Evolutionary conservation across 2,888 invertebrate genomes (phyloP).

Genomic region (Cephus pygmeus): DNA sequence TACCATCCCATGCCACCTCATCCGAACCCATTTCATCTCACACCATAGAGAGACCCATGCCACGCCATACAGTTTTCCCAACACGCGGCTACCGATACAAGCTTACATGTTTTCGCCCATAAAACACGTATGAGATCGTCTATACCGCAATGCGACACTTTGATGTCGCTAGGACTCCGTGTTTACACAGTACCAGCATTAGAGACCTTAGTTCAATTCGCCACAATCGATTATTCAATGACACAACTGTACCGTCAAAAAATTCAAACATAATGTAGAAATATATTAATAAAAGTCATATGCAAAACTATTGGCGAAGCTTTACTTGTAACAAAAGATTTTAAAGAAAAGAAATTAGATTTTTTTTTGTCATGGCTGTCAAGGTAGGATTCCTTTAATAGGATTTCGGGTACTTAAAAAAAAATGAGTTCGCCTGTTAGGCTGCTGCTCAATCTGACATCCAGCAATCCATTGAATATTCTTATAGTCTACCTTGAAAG

Average conservation of each 20-base stretch:
- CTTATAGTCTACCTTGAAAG: constrained; percentile 13
- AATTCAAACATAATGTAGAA: background rate
- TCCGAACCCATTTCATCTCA: constrained; percentile 18
- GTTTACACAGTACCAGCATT: background rate
- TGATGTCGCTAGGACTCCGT: background rate
- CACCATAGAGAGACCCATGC: constrained; percentile 4
- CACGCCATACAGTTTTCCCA: constrained; percentile 22
- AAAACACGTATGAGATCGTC: constrained; percentile 47
- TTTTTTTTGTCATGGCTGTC: too few species aligned
- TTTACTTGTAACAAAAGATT: background rate
- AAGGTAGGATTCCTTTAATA: background rate
- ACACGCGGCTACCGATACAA: constrained; percentile 42
- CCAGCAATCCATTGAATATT: constrained; percentile 11
- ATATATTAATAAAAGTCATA: background rate
- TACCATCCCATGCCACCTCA: constrained; percentile 39
- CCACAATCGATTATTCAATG: background rate
- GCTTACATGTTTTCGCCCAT: constrained; percentile 45
- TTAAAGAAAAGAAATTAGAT: too few species aligned
- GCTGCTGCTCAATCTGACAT: constrained; percentile 15
- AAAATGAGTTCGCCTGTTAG: constrained; percentile 12
- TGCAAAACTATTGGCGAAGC: background rate
- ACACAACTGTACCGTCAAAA: background rate
- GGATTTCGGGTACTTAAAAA: background rate
- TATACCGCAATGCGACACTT: constrained; percentile 52
- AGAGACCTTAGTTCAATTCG: background rate